phyloP scores from a whole-genome alignment of 2,797 vertebrate genomes.

The Epinephelus awoara region DNA sequence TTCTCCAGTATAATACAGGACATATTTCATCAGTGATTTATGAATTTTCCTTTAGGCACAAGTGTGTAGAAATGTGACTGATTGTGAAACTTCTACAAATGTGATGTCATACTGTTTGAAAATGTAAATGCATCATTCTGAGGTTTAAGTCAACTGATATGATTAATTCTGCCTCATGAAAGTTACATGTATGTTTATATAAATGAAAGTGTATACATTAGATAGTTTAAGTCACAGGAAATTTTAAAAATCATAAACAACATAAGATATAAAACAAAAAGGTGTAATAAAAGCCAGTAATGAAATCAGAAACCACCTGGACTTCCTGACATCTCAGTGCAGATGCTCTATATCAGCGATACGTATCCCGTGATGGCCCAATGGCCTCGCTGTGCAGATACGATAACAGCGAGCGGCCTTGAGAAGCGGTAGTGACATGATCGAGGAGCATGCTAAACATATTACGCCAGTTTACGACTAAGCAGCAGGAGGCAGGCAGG shows the following conservation, averaged over 20 bases:
- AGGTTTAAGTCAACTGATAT: background rate
- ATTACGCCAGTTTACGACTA: conserved; percentile 82
- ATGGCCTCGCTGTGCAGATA: conserved; percentile 54
- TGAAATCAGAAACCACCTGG: conserved; percentile 61
- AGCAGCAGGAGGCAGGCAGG: conserved; percentile 72
- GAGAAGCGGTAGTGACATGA: conserved; percentile 59
- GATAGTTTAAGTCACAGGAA: conserved; percentile 6
- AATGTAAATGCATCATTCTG: background rate
- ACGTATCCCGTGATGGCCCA: conserved; percentile 51
- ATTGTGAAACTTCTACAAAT: no score
- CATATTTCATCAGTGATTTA: no score
- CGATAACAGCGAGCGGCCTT: conserved; percentile 72
- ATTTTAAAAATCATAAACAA: conserved; percentile 30
- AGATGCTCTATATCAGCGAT: conserved; percentile 44
- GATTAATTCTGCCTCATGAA: background rate
- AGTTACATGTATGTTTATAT: background rate
- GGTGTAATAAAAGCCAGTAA: conserved; percentile 49
- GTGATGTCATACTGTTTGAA: background rate
- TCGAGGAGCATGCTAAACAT: conserved; percentile 79
- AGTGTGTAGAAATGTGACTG: no score
- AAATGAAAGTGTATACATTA: background rate
- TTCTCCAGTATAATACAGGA: no score
- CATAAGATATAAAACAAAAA: conserved; percentile 32
- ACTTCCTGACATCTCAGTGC: conserved; percentile 35
- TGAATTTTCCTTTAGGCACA: no score